These are phyloP conservation scores for Pocota personata DNA, from an alignment of 2,888 invertebrate species.

Conservation along the genomic window DNA sequence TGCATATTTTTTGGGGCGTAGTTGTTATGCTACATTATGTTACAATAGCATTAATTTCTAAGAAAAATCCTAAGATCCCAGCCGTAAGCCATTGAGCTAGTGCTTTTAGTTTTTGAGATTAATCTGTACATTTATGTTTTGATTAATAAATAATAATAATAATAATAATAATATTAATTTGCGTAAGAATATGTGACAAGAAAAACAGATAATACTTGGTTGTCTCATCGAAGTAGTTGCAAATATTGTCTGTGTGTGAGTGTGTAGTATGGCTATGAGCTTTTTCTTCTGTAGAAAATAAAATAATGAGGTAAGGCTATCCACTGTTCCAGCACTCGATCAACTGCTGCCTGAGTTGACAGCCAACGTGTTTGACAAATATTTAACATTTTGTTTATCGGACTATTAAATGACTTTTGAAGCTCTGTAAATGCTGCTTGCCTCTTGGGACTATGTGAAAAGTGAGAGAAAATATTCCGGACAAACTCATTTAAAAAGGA, in stretches of 20 bases:
- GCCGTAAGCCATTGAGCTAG: no score
- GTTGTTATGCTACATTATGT: no score
- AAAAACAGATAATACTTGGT: no score
- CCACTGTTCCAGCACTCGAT: background rate
- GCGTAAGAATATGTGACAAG: no score
- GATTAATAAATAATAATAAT: no score
- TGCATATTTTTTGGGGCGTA: no score
- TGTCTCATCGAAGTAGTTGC: background rate
- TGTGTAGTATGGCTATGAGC: background rate
- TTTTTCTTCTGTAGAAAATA: background rate
- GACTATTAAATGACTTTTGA: background rate
- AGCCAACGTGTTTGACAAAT: background rate
- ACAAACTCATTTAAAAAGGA: background rate
- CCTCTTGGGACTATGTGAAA: background rate
- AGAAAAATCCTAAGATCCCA: no score
- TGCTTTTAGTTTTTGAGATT: no score
- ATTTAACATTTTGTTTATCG: background rate
- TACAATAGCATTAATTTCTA: no score
- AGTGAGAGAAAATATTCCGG: background rate
- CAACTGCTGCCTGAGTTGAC: background rate
- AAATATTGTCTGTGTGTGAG: background rate
- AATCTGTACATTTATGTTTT: no score
- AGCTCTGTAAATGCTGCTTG: background rate
- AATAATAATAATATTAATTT: no score
- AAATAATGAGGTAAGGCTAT: background rate